These are phyloP conservation scores for Corella eumyota DNA, from an alignment of 23 tunicate genomes.

Conservation along the genomic window DNA sequence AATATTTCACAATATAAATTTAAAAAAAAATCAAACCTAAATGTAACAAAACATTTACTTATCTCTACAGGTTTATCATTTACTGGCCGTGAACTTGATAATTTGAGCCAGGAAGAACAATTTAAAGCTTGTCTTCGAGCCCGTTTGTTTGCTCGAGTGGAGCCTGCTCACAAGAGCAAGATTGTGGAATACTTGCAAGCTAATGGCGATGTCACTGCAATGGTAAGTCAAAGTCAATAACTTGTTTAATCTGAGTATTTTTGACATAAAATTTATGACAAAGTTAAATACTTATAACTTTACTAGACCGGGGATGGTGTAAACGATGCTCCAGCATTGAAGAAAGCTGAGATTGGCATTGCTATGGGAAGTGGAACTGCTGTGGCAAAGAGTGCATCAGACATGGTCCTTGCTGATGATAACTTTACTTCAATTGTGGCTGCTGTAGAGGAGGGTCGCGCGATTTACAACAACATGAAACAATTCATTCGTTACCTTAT, in stretches of 20 bases:
- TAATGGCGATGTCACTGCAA: conserved; percentile 97
- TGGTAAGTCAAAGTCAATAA: too few species aligned
- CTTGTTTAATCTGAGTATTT: too few species aligned
- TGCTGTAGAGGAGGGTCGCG: conserved; percentile 99
- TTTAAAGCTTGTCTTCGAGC: conserved; percentile 83
- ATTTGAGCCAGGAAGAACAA: conserved; percentile 60
- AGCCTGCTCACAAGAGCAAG: conserved; percentile 98
- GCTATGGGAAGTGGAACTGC: conserved; percentile 99
- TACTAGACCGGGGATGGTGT: conserved; percentile 98
- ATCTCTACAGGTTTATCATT: conserved; percentile 64
- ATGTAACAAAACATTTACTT: too few species aligned
- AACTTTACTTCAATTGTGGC: conserved; percentile 99
- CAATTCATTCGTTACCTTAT: conserved; percentile 97
- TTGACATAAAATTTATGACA: too few species aligned
- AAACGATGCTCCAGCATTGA: conserved; percentile 99
- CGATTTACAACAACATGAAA: conserved; percentile 99
- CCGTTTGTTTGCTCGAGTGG: conserved; percentile 95
- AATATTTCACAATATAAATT: background rate
- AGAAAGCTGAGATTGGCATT: conserved; percentile 99
- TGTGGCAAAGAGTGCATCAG: conserved; percentile 98
- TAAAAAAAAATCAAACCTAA: too few species aligned
- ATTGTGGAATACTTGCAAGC: conserved; percentile 95
- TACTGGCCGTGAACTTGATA: conserved; percentile 98
- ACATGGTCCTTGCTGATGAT: conserved; percentile 99
- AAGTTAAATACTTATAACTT: too few species aligned